Evolutionary conservation across 2,113 vertebrate species (phyloP).

Genomic region (Dromiciops gliroides): DNA sequence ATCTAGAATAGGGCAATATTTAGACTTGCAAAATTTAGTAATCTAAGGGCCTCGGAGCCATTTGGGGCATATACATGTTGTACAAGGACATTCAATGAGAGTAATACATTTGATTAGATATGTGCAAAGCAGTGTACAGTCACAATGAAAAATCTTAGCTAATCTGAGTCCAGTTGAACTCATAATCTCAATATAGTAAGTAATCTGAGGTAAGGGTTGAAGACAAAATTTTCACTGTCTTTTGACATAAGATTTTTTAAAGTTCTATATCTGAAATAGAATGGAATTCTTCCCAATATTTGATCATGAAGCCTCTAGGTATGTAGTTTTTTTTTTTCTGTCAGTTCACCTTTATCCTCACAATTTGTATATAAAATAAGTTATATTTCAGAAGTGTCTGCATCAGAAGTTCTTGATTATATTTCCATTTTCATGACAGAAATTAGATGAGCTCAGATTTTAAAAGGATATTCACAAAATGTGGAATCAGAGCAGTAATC

Average conservation of each 20-base stretch:
- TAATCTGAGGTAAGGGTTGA: not conserved
- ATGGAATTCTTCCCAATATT: too few relatives aligned
- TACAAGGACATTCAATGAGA: not conserved
- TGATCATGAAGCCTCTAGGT: too few relatives aligned
- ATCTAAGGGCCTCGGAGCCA: not conserved
- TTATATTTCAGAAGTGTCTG: too few relatives aligned
- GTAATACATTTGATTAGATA: not conserved
- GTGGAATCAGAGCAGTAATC: too few relatives aligned
- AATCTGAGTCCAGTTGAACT: not conserved
- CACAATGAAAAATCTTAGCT: not conserved
- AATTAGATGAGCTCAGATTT: too few relatives aligned
- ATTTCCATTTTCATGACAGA: too few relatives aligned
- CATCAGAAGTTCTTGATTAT: too few relatives aligned
- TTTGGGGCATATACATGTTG: not conserved
- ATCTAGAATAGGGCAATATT: not conserved
- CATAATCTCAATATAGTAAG: not conserved
- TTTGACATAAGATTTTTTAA: not conserved
- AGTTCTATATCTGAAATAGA: too few relatives aligned
- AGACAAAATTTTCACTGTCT: not conserved
- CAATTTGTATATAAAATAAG: too few relatives aligned
- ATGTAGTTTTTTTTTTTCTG: too few relatives aligned
- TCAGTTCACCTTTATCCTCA: too few relatives aligned
- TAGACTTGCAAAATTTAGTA: not conserved
- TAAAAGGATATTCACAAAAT: too few relatives aligned
- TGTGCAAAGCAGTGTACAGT: not conserved